A percentile compares a stretch with the other conserved stretches of the same genome.
These are phyloP conservation scores for Cochlearius cochlearius DNA, from an alignment of 2,113 vertebrate genomes.

Conservation along the genomic window DNA sequence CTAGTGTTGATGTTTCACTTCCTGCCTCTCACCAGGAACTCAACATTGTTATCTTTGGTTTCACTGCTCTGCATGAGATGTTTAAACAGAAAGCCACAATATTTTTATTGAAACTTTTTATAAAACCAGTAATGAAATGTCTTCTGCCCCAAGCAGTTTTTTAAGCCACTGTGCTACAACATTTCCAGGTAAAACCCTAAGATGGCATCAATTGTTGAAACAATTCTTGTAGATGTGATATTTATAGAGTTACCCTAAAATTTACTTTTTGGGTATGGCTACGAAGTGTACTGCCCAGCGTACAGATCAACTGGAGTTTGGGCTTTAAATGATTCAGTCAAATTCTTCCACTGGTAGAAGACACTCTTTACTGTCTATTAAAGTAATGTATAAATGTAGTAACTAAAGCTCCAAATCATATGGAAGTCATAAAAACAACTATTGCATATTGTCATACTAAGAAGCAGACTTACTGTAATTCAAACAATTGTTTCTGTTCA, in stretches of 20 bases:
- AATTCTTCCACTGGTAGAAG: not conserved
- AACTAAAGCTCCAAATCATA: not conserved
- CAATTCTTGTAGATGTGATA: not conserved
- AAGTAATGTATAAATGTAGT: not conserved
- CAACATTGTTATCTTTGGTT: conserved; percentile 42
- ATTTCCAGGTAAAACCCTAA: conserved; percentile 6
- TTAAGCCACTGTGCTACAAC: not conserved
- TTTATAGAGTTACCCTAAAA: not conserved
- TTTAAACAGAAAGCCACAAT: conserved; percentile 46
- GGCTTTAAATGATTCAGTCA: not conserved
- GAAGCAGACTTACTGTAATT: not conserved
- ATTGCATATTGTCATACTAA: not conserved
- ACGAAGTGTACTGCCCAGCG: not conserved
- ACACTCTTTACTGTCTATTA: not conserved
- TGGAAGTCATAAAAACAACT: not conserved
- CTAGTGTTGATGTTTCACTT: conserved; percentile 35
- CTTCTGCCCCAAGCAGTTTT: not conserved
- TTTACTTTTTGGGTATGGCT: not conserved
- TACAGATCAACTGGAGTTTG: not conserved
- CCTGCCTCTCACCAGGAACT: not conserved
- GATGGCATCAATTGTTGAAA: not conserved
- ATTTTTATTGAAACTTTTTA: conserved; percentile 35
- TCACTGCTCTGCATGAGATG: conserved; percentile 4
- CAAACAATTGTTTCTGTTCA: not conserved
- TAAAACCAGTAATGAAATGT: not conserved